Evolutionary conservation across 2,888 invertebrate species (phyloP), one percentile per base, ranked within the genome.

Genomic region (Cephus nigrinus): DNA sequence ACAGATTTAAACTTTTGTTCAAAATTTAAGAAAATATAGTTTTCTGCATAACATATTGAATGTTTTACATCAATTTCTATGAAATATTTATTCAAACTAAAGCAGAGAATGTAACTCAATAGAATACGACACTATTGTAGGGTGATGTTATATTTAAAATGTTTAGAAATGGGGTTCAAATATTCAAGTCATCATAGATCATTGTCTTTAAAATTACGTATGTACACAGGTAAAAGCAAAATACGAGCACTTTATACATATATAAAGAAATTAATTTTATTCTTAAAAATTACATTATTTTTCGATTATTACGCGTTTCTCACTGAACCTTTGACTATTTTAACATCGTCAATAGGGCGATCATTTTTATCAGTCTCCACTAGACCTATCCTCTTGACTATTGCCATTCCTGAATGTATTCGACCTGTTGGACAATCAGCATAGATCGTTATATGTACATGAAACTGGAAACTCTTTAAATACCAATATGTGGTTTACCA

Each of bases 281-380:
- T 71, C 15, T 5, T 32, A 5, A 71, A 33, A 71, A 12, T 31
- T 71, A 33, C 5, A 71, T 71, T 32, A 71, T 12, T 71, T 71
- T 0, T 71, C 9, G 15, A 23, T 33, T 30, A 34, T 88, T 85
- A 92, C 11, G 87, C 85, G 84, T 93, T 93, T 81, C 92, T 88
- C 55, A 93, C 89, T 79, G 92, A 92, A 77, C 92, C 94, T 87
- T 94, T 93, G 4, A 96, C 92, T 88, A 98, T 97, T 91, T 95
- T 95, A 0, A 99, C 94, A 90, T 97, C 96, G 91, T 97, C 97
- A 12, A 97, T 95, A 0, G 99, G 99, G 84, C 96, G 93, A 92
- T 99, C 99, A 92, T 95, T 95, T 91, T 95, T 96, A 90, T 99
- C 99, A 71, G 98, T 98, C 90, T 99, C 98, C 3, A 98, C 97